Percentiles rank a stretch among this genome's conserved stretches.
Conservation (phyloP, 2,888 invertebrate species). For the Bembecia ichneumoniformis region DNA sequence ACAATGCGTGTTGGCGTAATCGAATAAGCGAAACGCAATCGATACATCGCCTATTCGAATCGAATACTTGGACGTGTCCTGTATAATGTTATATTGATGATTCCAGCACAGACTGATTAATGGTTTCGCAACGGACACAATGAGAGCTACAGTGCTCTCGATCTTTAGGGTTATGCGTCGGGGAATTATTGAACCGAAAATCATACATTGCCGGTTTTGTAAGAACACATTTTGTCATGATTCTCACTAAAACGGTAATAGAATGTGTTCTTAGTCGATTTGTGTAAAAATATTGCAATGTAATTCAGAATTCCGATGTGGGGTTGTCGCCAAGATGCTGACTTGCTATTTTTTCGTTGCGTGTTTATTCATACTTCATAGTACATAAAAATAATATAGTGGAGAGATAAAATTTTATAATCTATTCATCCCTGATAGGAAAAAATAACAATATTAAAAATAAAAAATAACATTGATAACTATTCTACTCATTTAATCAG, state of each 20-base stretch:
- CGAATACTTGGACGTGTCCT: constrained; percentile 64
- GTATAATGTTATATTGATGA: constrained; percentile 69
- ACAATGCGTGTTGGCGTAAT: constrained; percentile 52
- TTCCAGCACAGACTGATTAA: constrained; percentile 69
- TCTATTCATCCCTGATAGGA: too few relatives aligned
- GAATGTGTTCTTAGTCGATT: constrained; percentile 8
- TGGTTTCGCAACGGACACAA: constrained; percentile 60
- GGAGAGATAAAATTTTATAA: too few relatives aligned
- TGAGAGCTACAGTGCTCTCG: constrained; percentile 37
- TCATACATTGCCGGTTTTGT: constrained; percentile 25
- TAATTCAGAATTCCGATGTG: constrained; percentile 34
- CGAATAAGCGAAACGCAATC: constrained; percentile 65
- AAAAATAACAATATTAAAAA: too few relatives aligned
- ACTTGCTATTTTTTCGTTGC: constrained; percentile 32
- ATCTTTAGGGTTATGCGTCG: constrained; percentile 26
- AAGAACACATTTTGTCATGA: not conserved
- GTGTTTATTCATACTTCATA: not conserved
- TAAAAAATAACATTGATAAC: too few relatives aligned
- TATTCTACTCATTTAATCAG: too few relatives aligned
- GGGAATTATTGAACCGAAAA: constrained; percentile 1
- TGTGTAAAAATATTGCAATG: constrained; percentile 4
- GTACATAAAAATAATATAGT: too few relatives aligned
- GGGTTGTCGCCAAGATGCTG: constrained; percentile 66
- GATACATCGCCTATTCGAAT: constrained; percentile 59
- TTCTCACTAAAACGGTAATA: constrained; percentile 15